Base-by-base conservation (phyloP, 2,888 invertebrate species). In the Oligia fasciuncula region DNA sequence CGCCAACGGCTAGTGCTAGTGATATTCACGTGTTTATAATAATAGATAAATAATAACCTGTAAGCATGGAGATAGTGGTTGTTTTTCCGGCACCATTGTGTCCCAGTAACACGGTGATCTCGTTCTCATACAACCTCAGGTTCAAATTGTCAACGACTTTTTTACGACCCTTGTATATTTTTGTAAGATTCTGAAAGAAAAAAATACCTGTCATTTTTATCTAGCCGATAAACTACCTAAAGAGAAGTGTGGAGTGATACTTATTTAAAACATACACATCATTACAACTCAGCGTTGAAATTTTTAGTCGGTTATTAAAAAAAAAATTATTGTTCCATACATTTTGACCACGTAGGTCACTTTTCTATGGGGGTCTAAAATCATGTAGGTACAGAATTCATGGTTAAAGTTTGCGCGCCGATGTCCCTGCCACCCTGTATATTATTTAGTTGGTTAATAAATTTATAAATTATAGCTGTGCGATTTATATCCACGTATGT, bases 1-100 rank as follows among this genome's bases (percentile, higher is more conserved):
- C 5, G 17, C 17, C 49, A 60, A 67, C 17, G 19, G 65, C 35
- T 13, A 23, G 51, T 35, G 43, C 51, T 35, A 68, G 4, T 35
- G n/a, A 14, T 78, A 17, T 29, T 4, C 3, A 51, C 11, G 1
- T 17, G 19, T n/a, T 19, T 65, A 35, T 19, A 66, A 51, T 29
- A 62, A 54, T 29, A 51, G 14, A 67, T 74, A 17, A 57, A 67
- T 68, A 80, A 71, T 90, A 91, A 97, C 98, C 99, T 77, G 99
- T 99, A 69, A 99, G 95, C 98, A 99, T 99, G 0, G 98, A 98
- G 97, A 99, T 99, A 0, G 99, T 99, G 0, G 99, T 99, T 0
- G 99, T 99, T 97, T 99, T 99, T 23, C 99, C 99, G 68, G 99
- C 99, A 13, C 99, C 99, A 91, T 99, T 99, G 91, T 97, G 97